phyloP scores from a whole-genome alignment of 2,888 invertebrate species.

The Drosophila koepferae region DNA sequence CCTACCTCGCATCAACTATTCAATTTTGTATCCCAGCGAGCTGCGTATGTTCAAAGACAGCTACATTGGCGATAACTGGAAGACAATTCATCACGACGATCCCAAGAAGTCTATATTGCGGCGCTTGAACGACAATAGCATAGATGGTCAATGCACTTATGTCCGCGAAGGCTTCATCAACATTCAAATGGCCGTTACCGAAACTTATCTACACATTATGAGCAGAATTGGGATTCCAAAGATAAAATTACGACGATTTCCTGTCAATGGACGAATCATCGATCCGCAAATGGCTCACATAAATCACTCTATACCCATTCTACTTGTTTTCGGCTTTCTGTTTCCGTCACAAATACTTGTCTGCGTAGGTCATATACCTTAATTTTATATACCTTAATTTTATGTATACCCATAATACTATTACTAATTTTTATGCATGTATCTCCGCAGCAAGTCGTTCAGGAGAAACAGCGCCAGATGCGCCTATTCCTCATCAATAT shows the following conservation, averaged over 20 bases:
- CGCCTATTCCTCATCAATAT: constrained; percentile 65
- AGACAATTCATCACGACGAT: constrained; percentile 54
- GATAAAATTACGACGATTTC: constrained; percentile 48
- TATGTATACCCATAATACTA: background rate
- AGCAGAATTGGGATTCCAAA: constrained; percentile 29
- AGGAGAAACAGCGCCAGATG: constrained; percentile 47
- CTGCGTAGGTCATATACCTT: constrained; percentile 82
- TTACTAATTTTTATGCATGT: too few species aligned
- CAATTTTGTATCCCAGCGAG: constrained; percentile 71
- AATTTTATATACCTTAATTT: too few species aligned
- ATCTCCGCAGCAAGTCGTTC: constrained; percentile 49
- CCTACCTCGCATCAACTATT: constrained; percentile 44
- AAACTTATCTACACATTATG: constrained; percentile 79
- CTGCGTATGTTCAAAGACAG: constrained; percentile 46
- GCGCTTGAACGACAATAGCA: constrained; percentile 41
- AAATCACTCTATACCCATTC: constrained; percentile 89
- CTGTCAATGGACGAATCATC: constrained; percentile 86
- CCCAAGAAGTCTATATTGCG: constrained; percentile 5
- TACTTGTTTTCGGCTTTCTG: constrained; percentile 91
- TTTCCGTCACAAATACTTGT: constrained; percentile 91
- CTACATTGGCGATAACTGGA: constrained; percentile 63
- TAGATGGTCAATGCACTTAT: constrained; percentile 86
- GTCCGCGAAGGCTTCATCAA: constrained; percentile 88
- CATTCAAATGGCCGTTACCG: constrained; percentile 87
- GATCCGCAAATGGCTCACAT: constrained; percentile 89